phyloP scores from a whole-genome alignment of 2,113 vertebrate species.

The human region DNA sequence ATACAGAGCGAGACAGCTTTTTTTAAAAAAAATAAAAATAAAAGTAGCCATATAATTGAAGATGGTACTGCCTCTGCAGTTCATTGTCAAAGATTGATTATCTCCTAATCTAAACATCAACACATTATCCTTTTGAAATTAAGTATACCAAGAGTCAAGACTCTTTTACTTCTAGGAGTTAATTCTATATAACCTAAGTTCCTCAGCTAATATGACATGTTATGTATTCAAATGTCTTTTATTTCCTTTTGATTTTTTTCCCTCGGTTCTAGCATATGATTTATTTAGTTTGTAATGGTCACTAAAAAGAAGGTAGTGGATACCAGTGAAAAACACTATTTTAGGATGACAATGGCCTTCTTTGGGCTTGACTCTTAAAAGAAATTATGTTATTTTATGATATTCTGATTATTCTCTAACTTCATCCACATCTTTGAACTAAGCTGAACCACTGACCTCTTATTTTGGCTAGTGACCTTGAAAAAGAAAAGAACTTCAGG shows the following conservation, averaged over 20 bases:
- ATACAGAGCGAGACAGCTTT: not conserved
- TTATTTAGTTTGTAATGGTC: not conserved
- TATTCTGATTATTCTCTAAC: not conserved
- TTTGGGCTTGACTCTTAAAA: not conserved
- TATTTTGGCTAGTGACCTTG: not conserved
- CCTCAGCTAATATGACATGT: not conserved
- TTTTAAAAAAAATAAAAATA: not conserved
- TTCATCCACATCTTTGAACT: not conserved
- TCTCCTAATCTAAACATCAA: not conserved
- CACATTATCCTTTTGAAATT: conserved; percentile 9
- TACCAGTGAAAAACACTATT: not conserved
- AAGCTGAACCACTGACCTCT: not conserved
- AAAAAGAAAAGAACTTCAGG: not conserved
- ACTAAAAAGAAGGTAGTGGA: not conserved
- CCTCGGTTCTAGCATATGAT: not conserved
- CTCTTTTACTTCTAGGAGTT: not conserved
- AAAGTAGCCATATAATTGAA: not conserved
- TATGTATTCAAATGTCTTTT: not conserved
- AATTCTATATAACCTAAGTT: not conserved
- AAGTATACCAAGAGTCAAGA: not conserved
- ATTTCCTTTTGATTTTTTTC: not conserved
- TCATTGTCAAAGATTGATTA: conserved; percentile 2
- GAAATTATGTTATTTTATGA: not conserved
- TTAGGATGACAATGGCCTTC: not conserved
- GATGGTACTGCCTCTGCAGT: not conserved